Evolutionary conservation across 2,888 invertebrate genomes (phyloP), one percentile per base, ranked within the genome.

Genomic region (Spialia ferax): DNA sequence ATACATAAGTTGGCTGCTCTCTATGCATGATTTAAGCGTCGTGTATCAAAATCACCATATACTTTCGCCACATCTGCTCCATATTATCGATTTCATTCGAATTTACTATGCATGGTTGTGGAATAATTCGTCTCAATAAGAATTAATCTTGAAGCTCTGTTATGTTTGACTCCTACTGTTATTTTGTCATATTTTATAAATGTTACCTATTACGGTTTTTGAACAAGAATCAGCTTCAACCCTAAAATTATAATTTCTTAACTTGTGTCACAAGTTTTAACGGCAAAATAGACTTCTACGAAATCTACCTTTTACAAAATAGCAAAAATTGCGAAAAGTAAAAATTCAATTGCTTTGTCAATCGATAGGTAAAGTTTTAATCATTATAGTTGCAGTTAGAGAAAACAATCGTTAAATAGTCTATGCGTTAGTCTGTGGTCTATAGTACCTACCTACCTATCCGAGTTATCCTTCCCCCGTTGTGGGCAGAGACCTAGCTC

Each of bases 11-110:
- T 32, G 32, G 7, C 52, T 42, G n/a, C 54, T 54, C 38, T 54
- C 54, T 23, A 62, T 52, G 52, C 63, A 54, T 63, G 42, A 63
- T 54, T 61, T 45, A 54, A 38, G 35, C 38, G 52, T 63, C 7
- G 20, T 48, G 20, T 7, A 54, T 18, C 62, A 42, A 63, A 55
- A 15, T 42, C 42, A 26, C 15, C 10, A 63, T 62, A 23, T n/a
- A 52, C 62, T 63, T 63, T 63, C 63, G 54, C 23, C 15, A 38
- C 63, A 42, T 35, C 52, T 13, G 38, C 35, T 42, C 22, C 6
- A 42, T 29, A 7, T 1, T 32, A 15, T 59, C n/a, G 15, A 13
- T 10, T 59, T n/a, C 8, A 38, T 35, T 22, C 0, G 20, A 57
- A 22, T 23, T 22, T n/a, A n/a, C 20, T 57, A 42, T 22, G 23